Evolutionary conservation across 2,113 vertebrate genomes (phyloP), one percentile per base, ranked within the genome.

Genomic region (Peucedramus taeniatus): DNA sequence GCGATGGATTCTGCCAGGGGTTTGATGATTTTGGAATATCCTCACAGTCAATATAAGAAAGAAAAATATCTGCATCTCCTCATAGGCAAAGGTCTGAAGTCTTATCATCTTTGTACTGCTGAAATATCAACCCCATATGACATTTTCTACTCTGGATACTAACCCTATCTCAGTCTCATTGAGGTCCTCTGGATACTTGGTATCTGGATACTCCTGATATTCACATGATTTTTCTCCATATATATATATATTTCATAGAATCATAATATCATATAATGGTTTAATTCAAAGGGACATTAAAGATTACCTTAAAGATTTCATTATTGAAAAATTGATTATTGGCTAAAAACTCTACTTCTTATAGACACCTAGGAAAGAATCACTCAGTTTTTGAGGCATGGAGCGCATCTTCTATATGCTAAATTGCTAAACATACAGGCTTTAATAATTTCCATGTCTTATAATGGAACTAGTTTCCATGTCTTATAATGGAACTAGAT

Each of bases 1-100:
- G 7, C 1, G 1, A 59, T 26, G 6, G 13, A 53, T 68, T 56
- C 9, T 49, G 20, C 13, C 0, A 4, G 5, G 6, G 14, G 74
- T 86, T 22, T 60, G 16, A 35, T 50, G 4, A 60, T 74, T 83
- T 78, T 68, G 8, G 7, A 27, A 13, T 71, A 60, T 54, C 14
- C 6, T 15, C 4, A 49, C 4, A 49, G 39, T 22, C 31, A 57
- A 19, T 19, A 44, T 22, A 47, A 85, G 21, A 47, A 75, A 70
- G 64, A 39, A 17, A 28, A 50, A 42, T 28, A 28, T 66, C 30
- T n/a, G 6, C 4, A 9, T 33, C 13, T 56, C 3, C 5, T 61
- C 14, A 33, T 13, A 44, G 28, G 15, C 24, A 3, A 3, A 22
- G 3, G 3, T 44, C 21, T 31, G 15, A 69, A 83, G 11, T 19